Conservation (phyloP, 2,797 vertebrate species). For the Hemibagrus guttatus region DNA sequence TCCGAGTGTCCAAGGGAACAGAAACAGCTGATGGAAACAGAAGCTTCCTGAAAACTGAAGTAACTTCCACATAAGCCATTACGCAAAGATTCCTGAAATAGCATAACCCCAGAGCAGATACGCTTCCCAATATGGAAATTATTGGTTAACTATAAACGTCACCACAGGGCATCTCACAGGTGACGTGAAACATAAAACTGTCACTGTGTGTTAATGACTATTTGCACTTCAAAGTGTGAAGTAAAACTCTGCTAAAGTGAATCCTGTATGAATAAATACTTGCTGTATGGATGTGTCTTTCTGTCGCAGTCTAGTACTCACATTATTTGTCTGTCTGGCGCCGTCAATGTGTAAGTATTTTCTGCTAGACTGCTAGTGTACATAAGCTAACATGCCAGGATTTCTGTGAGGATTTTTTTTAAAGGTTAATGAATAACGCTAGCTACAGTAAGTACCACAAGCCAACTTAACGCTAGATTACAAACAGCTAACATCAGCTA, state of each 20-base stretch:
- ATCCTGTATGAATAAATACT: background rate
- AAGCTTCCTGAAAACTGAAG: background rate
- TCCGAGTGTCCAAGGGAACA: background rate
- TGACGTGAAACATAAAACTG: background rate
- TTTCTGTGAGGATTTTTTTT: background rate
- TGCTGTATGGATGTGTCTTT: background rate
- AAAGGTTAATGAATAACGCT: background rate
- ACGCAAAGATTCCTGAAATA: background rate
- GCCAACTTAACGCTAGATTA: background rate
- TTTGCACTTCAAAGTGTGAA: background rate
- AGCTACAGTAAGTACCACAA: background rate
- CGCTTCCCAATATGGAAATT: background rate
- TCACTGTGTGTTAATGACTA: background rate
- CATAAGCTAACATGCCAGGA: background rate
- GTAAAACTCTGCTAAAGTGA: background rate
- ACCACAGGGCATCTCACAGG: background rate
- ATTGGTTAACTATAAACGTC: background rate
- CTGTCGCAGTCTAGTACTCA: background rate
- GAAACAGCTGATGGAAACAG: constrained; percentile 24
- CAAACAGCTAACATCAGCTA: background rate
- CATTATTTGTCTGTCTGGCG: background rate
- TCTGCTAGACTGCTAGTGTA: too few relatives aligned
- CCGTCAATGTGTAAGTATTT: too few relatives aligned
- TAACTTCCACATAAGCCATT: background rate
- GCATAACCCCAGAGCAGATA: background rate